phyloP scores from a whole-genome alignment of 2,113 vertebrate genomes.

The Butorides virescens region DNA sequence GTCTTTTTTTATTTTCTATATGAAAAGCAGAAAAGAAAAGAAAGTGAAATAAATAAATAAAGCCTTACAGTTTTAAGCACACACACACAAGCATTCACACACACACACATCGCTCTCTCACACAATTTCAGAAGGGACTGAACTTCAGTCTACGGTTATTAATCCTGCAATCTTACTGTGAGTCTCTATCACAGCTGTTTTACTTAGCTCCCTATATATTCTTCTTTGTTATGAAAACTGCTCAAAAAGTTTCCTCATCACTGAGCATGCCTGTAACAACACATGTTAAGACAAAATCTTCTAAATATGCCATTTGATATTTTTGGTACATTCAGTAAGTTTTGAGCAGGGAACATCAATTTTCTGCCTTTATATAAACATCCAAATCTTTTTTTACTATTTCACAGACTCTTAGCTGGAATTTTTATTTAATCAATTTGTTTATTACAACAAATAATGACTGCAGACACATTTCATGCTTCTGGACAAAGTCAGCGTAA shows the following conservation, averaged over 20 bases:
- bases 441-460: neutral
- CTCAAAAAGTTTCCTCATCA: neutral
- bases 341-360: neutral
- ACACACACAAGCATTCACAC: neutral
- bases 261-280: neutral
- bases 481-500: neutral
- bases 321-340: neutral
- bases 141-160: slow-evolving; percentile 49
- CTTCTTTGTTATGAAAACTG: neutral
- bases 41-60: slow-evolving; percentile 65
- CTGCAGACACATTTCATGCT: neutral
- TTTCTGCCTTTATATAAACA: neutral
- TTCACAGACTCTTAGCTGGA: neutral
- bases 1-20: slow-evolving; percentile 49
- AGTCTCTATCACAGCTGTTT: neutral
- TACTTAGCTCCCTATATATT: neutral
- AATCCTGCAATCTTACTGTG: slow-evolving; percentile 11
- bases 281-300: neutral
- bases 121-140: slow-evolving; percentile 31
- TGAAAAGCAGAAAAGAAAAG: slow-evolving; percentile 50
- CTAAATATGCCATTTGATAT: neutral
- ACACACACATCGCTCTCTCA: neutral
- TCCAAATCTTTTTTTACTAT: neutral
- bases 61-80: slow-evolving; percentile 20
- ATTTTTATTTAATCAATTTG: neutral